Conservation (phyloP, 2,888 invertebrate genomes). For the Venustoraphidia nigricollis region DNA sequence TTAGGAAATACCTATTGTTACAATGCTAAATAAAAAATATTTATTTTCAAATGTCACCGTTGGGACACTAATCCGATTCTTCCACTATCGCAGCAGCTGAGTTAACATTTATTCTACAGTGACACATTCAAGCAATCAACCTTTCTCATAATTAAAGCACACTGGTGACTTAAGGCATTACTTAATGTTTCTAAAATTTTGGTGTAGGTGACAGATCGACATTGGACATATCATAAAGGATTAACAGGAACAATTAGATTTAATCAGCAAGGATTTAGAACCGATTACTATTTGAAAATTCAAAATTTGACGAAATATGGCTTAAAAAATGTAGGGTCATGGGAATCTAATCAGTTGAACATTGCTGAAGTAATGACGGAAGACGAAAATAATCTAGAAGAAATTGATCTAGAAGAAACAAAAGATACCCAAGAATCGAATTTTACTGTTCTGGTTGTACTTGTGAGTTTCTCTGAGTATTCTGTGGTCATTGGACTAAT, state of each 20-base stretch:
- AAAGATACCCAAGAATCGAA: constrained; percentile 8
- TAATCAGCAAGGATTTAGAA: constrained; percentile 60
- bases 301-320: constrained; percentile 47
- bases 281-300: constrained; percentile 51
- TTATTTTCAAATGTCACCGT: too few relatives aligned
- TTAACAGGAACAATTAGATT: constrained; percentile 64
- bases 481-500: too few relatives aligned
- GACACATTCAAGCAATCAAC: too few relatives aligned
- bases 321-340: constrained; percentile 47
- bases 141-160: too few relatives aligned
- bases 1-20: too few relatives aligned
- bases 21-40: too few relatives aligned
- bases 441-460: neutral
- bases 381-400: neutral
- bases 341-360: constrained; percentile 38
- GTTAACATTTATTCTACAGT: too few relatives aligned
- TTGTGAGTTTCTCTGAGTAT: neutral
- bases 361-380: neutral
- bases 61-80: too few relatives aligned
- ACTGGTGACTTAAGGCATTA: too few relatives aligned
- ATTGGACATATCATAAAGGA: constrained; percentile 30
- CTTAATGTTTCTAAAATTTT: neutral
- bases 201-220: neutral
- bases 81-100: too few relatives aligned
- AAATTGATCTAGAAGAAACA: too few relatives aligned